Evolutionary conservation across 2,888 invertebrate genomes (phyloP), one percentile per base, ranked within the genome.

Genomic region (Coelinius sp.): DNA sequence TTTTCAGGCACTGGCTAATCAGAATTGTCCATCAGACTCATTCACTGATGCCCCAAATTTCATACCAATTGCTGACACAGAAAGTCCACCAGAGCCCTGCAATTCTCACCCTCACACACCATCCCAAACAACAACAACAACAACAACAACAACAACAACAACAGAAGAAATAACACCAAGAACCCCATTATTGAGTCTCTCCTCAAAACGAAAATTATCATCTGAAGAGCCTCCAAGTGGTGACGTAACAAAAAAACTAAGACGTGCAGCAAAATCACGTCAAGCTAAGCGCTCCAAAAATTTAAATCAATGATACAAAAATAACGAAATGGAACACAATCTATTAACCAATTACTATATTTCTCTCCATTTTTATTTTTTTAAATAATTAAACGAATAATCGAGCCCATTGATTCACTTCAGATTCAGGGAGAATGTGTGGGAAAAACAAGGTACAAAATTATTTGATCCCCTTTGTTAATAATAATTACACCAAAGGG

Each of bases 1-100:
- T 81, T 84, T 92, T 53, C 91, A 92, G 79, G 90, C 90, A 22
- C 82, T 91, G 69, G 88, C 91, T n/a, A 91, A 91, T 88, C 92
- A 92, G 79, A 91, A 90, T 66, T 89, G 90, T 5, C 86, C 90
- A 73, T 89, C 91, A 0, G 91, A 91, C 77, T 89, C 89, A 68
- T 88, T 90, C 46, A 88, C 87, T 27, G 84, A 86, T 71, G 78
- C 80, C 0, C 76, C 86, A 31, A 88, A 88, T 71, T 89, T 89
- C 76, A 87, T 88, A 75, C 89, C 89, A n/a, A 88, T 89, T 70
- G 84, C 85, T 14, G 85, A 85, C 62, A 79, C 83, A n/a, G 76
- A 76, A 20, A 85, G 84, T 74, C 84, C 85, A 2, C 85, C 83
- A 49, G 80, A 79, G 68, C 78, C 63, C 52, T 74, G 75, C n/a